Evolutionary conservation across 2,888 invertebrate genomes (phyloP).

Genomic region (Caenorhabditis macrosperma): DNA sequence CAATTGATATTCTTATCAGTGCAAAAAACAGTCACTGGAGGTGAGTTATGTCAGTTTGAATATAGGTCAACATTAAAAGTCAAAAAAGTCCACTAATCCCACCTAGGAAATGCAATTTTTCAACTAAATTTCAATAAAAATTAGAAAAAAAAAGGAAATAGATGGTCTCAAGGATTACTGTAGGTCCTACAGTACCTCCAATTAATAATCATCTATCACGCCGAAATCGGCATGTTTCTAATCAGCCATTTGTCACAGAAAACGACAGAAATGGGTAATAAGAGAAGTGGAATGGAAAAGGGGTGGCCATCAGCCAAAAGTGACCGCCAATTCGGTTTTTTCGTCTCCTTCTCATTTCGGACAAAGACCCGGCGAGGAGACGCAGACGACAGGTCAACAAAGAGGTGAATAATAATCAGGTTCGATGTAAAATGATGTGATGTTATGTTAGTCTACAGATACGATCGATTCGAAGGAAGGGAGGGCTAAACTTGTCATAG

Average conservation of each 20-base stretch:
- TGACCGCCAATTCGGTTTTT: conserved; percentile 44
- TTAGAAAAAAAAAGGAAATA: too few species aligned
- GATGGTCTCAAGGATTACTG: too few species aligned
- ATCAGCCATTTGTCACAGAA: too few species aligned
- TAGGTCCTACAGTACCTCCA: too few species aligned
- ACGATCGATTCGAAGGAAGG: not conserved
- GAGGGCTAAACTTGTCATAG: not conserved
- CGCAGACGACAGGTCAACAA: conserved; percentile 10
- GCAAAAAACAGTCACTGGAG: too few species aligned
- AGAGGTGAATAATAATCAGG: not conserved
- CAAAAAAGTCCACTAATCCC: not conserved
- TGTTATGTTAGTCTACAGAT: not conserved
- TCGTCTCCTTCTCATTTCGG: not conserved
- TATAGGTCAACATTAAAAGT: too few species aligned
- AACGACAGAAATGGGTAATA: not conserved
- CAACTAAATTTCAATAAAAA: not conserved
- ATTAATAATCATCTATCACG: too few species aligned
- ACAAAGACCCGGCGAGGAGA: conserved; percentile 17
- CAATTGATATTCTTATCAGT: not conserved
- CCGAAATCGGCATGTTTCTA: too few species aligned
- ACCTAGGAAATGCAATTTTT: too few species aligned
- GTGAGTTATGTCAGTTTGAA: too few species aligned
- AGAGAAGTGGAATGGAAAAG: not conserved
- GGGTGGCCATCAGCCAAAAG: conserved; percentile 12
- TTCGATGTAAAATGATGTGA: conserved; percentile 6